Conservation (phyloP, 2,888 invertebrate genomes). For the Spisula subtruncata region DNA sequence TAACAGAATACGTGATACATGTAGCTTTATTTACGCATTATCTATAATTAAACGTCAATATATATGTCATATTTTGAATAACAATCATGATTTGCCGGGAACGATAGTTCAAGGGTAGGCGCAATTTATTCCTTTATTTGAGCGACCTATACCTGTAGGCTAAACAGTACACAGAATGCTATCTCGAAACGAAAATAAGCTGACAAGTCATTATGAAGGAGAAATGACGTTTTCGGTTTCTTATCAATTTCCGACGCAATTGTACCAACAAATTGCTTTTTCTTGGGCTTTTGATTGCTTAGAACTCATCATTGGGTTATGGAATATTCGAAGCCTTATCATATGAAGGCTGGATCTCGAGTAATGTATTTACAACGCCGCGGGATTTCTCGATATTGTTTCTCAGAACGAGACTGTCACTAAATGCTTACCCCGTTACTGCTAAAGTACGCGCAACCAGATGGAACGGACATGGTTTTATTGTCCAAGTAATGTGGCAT, state of each 20-base stretch:
- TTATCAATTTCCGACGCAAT: constrained; percentile 31
- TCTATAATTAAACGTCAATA: no score
- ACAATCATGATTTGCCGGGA: not conserved
- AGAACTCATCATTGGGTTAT: not conserved
- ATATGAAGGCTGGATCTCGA: not conserved
- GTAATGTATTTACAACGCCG: constrained; percentile 15
- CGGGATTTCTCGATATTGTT: not conserved
- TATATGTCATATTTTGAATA: no score
- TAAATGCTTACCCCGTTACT: not conserved
- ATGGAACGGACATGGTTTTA: no score
- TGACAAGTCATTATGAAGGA: not conserved
- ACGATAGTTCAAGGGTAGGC: no score
- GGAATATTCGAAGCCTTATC: not conserved
- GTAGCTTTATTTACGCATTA: no score
- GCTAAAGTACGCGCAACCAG: not conserved
- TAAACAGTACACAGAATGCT: no score
- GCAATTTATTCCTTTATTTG: no score
- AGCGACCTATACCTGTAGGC: no score
- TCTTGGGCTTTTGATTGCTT: not conserved
- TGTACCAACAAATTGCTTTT: constrained; percentile 27
- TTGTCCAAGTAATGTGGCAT: no score
- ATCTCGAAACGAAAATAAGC: no score
- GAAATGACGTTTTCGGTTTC: not conserved
- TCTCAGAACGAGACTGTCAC: not conserved
- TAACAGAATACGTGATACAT: no score